Conservation (phyloP, 1,140 invertebrate species). For the Meloidogyne hapla region DNA sequence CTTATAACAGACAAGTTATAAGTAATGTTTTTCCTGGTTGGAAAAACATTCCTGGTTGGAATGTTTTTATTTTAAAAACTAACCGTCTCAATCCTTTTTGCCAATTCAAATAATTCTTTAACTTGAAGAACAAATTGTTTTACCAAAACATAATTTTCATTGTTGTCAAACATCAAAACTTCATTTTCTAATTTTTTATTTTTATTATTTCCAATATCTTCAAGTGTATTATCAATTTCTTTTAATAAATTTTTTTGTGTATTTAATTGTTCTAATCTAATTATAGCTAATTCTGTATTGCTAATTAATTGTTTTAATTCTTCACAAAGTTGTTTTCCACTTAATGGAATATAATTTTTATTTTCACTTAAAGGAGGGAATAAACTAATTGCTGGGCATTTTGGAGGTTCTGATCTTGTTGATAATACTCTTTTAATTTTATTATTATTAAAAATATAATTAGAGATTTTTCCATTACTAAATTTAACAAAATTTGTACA, state of each 20-base stretch:
- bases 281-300: not conserved
- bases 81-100: constrained; percentile 21
- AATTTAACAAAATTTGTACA: not conserved
- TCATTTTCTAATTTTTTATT: no score
- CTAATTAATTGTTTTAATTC: not conserved
- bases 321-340: not conserved
- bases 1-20: no score
- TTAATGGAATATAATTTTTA: not conserved
- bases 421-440: not conserved
- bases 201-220: not conserved
- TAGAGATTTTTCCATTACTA: not conserved
- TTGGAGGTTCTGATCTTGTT: not conserved
- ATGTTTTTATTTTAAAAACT: no score
- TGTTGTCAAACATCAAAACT: no score
- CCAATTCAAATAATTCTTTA: constrained; percentile 15
- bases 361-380: constrained; percentile 1
- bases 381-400: not conserved
- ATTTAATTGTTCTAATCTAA: constrained; percentile 6
- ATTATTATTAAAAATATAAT: not conserved
- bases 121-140: constrained; percentile 15
- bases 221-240: not conserved
- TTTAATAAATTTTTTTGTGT: not conserved
- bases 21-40: no score
- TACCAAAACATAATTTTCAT: not conserved
- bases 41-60: no score